Base-by-base conservation (phyloP, 2,888 invertebrate species). In the Andrena flavipes region DNA sequence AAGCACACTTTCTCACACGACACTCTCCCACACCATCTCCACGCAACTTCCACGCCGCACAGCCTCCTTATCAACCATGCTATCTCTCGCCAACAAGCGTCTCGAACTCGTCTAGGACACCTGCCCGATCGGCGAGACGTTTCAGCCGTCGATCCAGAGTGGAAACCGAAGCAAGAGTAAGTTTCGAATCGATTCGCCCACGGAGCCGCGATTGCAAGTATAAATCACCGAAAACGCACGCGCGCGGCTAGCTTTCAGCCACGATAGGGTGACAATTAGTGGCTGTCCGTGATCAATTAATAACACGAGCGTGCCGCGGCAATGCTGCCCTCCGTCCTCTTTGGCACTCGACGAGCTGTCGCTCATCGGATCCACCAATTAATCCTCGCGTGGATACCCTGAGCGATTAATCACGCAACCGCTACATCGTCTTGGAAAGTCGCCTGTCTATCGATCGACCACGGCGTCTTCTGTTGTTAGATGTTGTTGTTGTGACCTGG, bases 281-380 rank as follows among this genome's bases (percentile, higher is more conserved):
- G 84, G 76, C 83, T 87, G 88, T 85, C 87, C 75, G 77, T 81
- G 88, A 84, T 85, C 88, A 81, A 88, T 88, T 88, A 88, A 88
- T 88, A 88, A 87, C 85, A 74, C 54, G 67, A 73, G 76, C 63
- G 49, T 23, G 8, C 16, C 51, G 20, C 33, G 26, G 56, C 56
- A 16, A 42, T 42, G 60, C 54, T 29, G 20, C 79, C 76, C 76
- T 84, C 79, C 26, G 20, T 81, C 74, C 76, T 84, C 79, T 26
- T 87, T 88, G 88, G 87, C 86, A 80, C 79, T 73, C 84, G 86
- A 81, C 83, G 82, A 73, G 77, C 83, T 82, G 88, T 88, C 88
- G 80, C 73, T 86, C 88, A 83, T 84, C 85, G 82, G 60, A 82
- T 84, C 69, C 84, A 77, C 84, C 81, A 88, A 88, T 88, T 88